Evolutionary conservation across 2,113 vertebrate genomes (phyloP).

Genomic region (Gadus chalcogrammus): DNA sequence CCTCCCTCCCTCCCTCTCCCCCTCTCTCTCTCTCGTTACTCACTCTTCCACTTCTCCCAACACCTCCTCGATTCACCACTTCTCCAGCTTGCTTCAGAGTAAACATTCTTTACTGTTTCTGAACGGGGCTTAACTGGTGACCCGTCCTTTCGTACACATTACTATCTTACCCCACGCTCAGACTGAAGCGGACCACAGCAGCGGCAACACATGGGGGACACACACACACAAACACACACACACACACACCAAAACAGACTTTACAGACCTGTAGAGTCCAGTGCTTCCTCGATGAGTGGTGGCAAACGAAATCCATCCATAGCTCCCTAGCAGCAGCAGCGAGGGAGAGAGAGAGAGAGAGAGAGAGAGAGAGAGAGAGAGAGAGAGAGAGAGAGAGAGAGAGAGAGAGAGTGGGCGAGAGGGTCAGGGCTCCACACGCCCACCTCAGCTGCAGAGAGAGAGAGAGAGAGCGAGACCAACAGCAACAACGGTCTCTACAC

Average conservation of each 20-base stretch:
- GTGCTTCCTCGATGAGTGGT: conserved; percentile 72
- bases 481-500: conserved; percentile 22
- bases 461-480: conserved; percentile 15
- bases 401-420: conserved; percentile 53
- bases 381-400: conserved; percentile 7
- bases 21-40: conserved; percentile 17
- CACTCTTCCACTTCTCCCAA: conserved; percentile 19
- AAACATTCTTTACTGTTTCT: conserved; percentile 20
- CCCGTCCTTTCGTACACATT: conserved; percentile 1
- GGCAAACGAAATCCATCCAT: conserved; percentile 75
- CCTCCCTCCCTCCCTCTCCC: conserved; percentile 11
- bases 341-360: conserved; percentile 23
- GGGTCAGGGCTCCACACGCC: conserved; percentile 67
- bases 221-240: conserved; percentile 13
- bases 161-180: no score
- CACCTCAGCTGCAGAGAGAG: conserved; percentile 56
- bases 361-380: conserved; percentile 20
- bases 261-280: conserved; percentile 73
- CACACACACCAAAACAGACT: conserved; percentile 29
- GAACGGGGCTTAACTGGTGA: conserved; percentile 15
- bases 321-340: conserved; percentile 51
- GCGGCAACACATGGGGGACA: not conserved
- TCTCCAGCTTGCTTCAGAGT: conserved; percentile 22
- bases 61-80: conserved; percentile 21
- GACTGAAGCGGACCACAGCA: no score